Evolutionary conservation across 1,140 invertebrate species (phyloP).

Genomic region (Araneus ventricosus): DNA sequence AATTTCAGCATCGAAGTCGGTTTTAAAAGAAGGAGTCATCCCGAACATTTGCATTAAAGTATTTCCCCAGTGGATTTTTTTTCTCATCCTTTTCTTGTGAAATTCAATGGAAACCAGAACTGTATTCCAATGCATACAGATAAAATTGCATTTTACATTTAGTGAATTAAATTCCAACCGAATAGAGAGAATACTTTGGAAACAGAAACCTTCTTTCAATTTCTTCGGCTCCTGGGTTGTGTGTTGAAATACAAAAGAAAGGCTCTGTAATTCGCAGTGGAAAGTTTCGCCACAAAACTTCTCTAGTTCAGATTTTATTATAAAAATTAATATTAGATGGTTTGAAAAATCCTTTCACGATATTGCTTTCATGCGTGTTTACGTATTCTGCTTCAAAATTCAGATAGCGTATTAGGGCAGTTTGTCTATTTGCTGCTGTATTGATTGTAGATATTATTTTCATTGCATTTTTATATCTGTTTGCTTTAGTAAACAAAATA

Average conservation of each 20-base stretch:
- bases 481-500: too few relatives aligned
- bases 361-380: too few relatives aligned
- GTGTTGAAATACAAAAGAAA: not conserved
- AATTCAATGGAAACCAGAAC: constrained; percentile 23
- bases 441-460: too few relatives aligned
- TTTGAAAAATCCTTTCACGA: too few relatives aligned
- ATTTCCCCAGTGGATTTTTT: constrained; percentile 30
- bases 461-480: too few relatives aligned
- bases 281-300: not conserved
- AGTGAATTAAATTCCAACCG: constrained; percentile 41
- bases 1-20: not conserved
- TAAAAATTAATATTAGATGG: too few relatives aligned
- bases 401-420: too few relatives aligned
- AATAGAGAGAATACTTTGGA: constrained; percentile 16
- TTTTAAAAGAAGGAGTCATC: constrained; percentile 13
- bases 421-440: too few relatives aligned
- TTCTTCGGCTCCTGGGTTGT: not conserved
- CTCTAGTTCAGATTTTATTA: not conserved
- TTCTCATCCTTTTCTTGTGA: not conserved
- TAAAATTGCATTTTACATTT: constrained; percentile 44
- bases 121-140: constrained; percentile 37
- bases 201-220: not conserved
- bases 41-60: constrained; percentile 46
- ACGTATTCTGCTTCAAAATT: too few relatives aligned
- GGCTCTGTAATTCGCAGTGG: not conserved